Percentiles rank a stretch among this genome's conserved stretches.
Conservation (phyloP, 1,140 invertebrate genomes). For the Doryteuthis pealeii region DNA sequence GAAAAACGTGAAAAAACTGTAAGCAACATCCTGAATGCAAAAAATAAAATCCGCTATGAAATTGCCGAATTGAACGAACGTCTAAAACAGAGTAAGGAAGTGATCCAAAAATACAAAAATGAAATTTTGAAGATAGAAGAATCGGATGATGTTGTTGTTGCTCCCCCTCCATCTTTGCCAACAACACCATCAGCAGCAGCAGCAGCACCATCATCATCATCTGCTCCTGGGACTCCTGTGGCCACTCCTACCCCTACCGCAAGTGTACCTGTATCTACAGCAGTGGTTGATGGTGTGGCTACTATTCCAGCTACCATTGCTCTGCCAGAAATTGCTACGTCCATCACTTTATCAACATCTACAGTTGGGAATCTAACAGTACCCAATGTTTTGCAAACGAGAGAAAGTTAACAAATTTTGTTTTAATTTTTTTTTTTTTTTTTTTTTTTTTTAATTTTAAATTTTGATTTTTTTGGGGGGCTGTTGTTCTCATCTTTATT, state of each 20-base stretch:
- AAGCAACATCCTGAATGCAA: conserved; percentile 76
- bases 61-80: conserved; percentile 85
- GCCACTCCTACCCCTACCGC: neutral
- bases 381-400: no score
- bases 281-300: neutral
- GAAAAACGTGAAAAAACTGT: conserved; percentile 83
- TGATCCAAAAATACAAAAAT: conserved; percentile 84
- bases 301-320: no score
- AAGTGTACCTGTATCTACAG: conserved; percentile 1
- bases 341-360: no score
- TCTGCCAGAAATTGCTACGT: no score
- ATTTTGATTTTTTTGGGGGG: no score
- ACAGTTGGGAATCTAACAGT: no score
- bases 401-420: no score
- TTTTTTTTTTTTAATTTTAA: no score
- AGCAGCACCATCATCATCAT: conserved; percentile 10
- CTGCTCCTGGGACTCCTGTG: conserved; percentile 4
- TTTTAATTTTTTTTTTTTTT: no score
- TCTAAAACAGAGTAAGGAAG: conserved; percentile 84
- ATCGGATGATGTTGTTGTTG: conserved; percentile 12
- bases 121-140: conserved; percentile 74
- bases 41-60: conserved; percentile 80
- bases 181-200: neutral
- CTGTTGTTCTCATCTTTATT: no score
- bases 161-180: conserved; percentile 13